Evolutionary conservation across 30 jellyfish, hydroid and myxozoan species (phyloP).

Genomic region (Hydra vulgaris): DNA sequence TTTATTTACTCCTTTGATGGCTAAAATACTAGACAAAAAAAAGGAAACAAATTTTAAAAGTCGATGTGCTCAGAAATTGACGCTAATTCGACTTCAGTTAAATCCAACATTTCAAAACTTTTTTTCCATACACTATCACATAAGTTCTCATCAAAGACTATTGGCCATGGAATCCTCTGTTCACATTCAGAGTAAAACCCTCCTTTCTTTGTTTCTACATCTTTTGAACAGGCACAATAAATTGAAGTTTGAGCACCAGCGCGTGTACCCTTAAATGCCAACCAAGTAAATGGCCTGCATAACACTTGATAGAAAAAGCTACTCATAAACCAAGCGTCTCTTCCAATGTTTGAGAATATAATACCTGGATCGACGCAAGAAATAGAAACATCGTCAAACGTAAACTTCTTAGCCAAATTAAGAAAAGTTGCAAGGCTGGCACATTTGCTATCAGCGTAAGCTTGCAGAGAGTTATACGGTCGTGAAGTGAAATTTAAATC

Average conservation of each 20-base stretch:
- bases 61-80: background rate
- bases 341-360: slow-evolving; percentile 56
- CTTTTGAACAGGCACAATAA: slow-evolving; percentile 40
- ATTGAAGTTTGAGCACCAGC: slow-evolving; percentile 79
- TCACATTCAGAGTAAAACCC: slow-evolving; percentile 52
- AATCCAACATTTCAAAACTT: background rate
- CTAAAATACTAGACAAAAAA: too few species aligned
- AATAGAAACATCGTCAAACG: background rate
- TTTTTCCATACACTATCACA: background rate
- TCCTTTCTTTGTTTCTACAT: slow-evolving; percentile 42
- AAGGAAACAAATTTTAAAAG: too few species aligned
- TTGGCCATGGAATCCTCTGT: slow-evolving; percentile 19
- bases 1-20: too few species aligned
- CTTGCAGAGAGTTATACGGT: slow-evolving; percentile 28
- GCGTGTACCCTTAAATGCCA: slow-evolving; percentile 38
- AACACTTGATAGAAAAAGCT: slow-evolving; percentile 25
- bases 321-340: slow-evolving; percentile 29
- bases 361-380: slow-evolving; percentile 73
- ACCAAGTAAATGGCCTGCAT: slow-evolving; percentile 50
- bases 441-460: slow-evolving; percentile 46
- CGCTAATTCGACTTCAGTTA: background rate
- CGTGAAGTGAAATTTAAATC: slow-evolving; percentile 25
- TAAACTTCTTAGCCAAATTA: slow-evolving; percentile 8
- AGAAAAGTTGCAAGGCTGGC: slow-evolving; percentile 27
- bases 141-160: background rate